These are phyloP conservation scores for Itoplectis maculator DNA, from an alignment of 2,888 invertebrate genomes.

Conservation along the genomic window DNA sequence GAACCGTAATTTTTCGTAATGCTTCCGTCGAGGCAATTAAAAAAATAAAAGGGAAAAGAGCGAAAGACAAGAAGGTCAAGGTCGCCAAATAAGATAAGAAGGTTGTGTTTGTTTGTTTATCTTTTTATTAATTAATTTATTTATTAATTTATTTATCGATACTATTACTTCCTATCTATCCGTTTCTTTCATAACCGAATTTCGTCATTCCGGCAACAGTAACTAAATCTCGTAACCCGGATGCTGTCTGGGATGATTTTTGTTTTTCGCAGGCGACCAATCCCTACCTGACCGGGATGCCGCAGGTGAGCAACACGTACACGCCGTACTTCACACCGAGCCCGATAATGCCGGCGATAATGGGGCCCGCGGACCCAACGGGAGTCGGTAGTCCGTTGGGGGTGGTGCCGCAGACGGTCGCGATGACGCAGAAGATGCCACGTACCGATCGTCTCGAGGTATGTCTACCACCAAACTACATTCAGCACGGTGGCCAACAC, in stretches of 20 bases:
- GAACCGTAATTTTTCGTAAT: neutral
- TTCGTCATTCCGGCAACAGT: neutral
- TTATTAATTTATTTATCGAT: neutral
- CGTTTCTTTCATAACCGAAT: neutral
- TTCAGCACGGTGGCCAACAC: constrained; percentile 82
- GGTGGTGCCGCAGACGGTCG: constrained; percentile 93
- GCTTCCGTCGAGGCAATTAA: neutral
- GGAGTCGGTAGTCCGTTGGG: constrained; percentile 92
- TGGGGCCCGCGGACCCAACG: constrained; percentile 93
- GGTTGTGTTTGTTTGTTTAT: neutral
- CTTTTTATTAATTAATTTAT: neutral
- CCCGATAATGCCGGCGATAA: constrained; percentile 95
- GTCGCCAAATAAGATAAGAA: constrained; percentile 25
- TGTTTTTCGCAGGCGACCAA: constrained; percentile 91
- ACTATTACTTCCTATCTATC: constrained; percentile 13
- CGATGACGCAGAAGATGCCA: constrained; percentile 96
- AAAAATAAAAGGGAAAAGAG: constrained; percentile 5
- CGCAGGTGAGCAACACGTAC: constrained; percentile 95
- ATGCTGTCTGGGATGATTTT: constrained; percentile 72
- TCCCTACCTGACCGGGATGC: constrained; percentile 96
- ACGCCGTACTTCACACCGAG: constrained; percentile 95
- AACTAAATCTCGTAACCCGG: constrained; percentile 72
- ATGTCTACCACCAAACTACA: constrained; percentile 86
- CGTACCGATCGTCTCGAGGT: constrained; percentile 98
- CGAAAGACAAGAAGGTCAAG: constrained; percentile 29